Base-by-base conservation (phyloP, 2,113 vertebrate genomes). In the Ranitomeya variabilis region DNA sequence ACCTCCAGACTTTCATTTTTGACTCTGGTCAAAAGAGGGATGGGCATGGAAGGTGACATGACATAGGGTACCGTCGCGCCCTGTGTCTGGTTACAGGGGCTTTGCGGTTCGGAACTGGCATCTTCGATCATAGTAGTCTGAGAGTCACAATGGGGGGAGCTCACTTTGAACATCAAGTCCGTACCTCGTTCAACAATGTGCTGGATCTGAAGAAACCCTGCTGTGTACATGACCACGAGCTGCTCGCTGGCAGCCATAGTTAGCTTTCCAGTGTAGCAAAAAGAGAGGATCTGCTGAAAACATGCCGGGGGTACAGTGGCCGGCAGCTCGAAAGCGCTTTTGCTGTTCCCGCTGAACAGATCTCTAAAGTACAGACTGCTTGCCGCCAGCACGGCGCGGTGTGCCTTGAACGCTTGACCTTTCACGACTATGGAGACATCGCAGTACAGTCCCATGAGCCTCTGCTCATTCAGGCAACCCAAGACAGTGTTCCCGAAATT, bases 221-320 rank as follows among this genome's bases (percentile, higher is more conserved):
- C 98, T 0, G 98, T 99, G 96, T 99, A 99, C 98, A 99, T 99
- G 92, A 99, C 97, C 93, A 99, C 98, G 62, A 99, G 97, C 96
- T 99, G 98, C 94, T 99, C 98, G 67, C 98, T 99, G 55, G 98
- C 98, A 0, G 98, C 97, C 98, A 99, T 99, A 87, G 97, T 99
- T 91, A 99, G 96, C 94, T 97, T 97, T 88, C 98, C 98, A 2
- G 98, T 99, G 93, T 99, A 99, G 95, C 98, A 99, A 93, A 99
- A 99, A 90, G 96, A 96, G 59, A 99, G 96, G 93, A 99, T 99
- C 94, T 99, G 98, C 95, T 99, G 97, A 93, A 99, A 99, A 93
- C 98, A 99, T 62, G 97, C 96, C 0, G 98, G 97, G 19, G 97
- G 98, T 90, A 99, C 98, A 0, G 97, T 96, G 10, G 98, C 97